Base-by-base conservation (phyloP, 2,113 vertebrate genomes). In the Oncorhynchus clarkii region DNA sequence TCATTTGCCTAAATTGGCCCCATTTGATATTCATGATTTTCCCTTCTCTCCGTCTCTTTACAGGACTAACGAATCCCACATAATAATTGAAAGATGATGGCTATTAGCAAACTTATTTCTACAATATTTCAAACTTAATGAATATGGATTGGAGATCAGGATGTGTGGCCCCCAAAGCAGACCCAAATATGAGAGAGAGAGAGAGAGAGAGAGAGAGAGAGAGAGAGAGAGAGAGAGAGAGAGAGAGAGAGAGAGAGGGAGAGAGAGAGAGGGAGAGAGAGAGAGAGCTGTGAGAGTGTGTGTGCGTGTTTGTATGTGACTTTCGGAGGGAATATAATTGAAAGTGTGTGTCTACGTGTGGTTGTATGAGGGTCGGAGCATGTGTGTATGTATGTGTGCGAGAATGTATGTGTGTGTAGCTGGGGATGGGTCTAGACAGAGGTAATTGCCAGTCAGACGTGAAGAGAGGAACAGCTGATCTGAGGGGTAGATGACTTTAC, bases 1-100 rank as follows among this genome's bases (percentile, higher is more conserved):
- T 90, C 87, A 89, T 91, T 91, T 90, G 85, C 81, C 86, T 89
- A 88, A 91, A 91, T 88, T 90, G 90, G 79, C 82, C 75, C 84
- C 86, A 91, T 92, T 91, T 90, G 82, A 90, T 92, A 93, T 92
- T 92, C 88, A 91, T 91, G 86, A 92, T 90, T 87, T 88, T 79
- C 69, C 71, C 78, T 85, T 90, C 85, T 85, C 86, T 89, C 78
- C 88, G 82, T 87, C 86, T 88, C 82, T 87, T 90, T 88, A 89
- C 71, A 78, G 80, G 79, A 78, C 87, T 89, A 89, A 90, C 87
- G 85, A 90, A 90, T 90, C 82, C 83, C 68, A 86, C 83, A 91
- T 92, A 91, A 45, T 45, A 45, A 92, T 93, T 93, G 90, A 93
- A 93, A 92, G 87, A 90, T 89, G 88, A 92, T 91, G 91, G 86